Conservation (phyloP, 2,797 vertebrate species). For the Epinephelus coioides region DNA sequence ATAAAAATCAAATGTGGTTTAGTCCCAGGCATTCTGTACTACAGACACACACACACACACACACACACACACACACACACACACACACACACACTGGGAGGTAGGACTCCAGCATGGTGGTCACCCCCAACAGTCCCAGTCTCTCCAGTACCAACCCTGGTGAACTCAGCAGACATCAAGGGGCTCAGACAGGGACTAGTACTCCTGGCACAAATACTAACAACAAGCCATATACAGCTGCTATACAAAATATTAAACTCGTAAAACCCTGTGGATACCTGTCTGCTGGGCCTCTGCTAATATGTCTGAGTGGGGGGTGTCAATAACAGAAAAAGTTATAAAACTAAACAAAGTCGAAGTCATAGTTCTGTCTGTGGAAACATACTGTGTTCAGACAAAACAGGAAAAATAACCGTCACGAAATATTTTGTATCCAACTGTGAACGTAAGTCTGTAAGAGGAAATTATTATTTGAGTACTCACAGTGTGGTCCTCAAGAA, state of each 20-base stretch:
- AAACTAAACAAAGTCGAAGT: not conserved
- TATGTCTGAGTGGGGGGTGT: slow-evolving; percentile 57
- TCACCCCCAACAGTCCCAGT: slow-evolving; percentile 74
- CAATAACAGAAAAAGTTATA: slow-evolving; percentile 14
- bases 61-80: slow-evolving; percentile 41
- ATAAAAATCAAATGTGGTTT: slow-evolving; percentile 82
- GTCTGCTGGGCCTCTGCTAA: slow-evolving; percentile 38
- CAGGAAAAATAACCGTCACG: not conserved
- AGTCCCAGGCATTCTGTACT: slow-evolving; percentile 65
- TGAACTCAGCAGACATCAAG: slow-evolving; percentile 70
- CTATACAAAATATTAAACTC: slow-evolving; percentile 47
- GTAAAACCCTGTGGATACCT: slow-evolving; percentile 46
- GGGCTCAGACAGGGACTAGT: slow-evolving; percentile 71
- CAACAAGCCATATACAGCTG: slow-evolving; percentile 48
- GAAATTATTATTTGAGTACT: not conserved
- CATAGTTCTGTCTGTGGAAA: not conserved
- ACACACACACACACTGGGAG: slow-evolving; percentile 74
- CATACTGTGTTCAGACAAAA: not conserved
- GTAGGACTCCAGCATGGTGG: slow-evolving; percentile 78
- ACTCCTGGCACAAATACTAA: slow-evolving; percentile 60
- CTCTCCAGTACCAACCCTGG: slow-evolving; percentile 52
- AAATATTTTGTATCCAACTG: slow-evolving; percentile 1
- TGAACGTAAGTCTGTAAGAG: not conserved
- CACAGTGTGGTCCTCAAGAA: not conserved
- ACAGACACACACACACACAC: slow-evolving; percentile 59